A percentile compares a stretch with the other conserved stretches of the same genome.
phyloP scores from a whole-genome alignment of 1,140 invertebrate species.

The Pachyrhynchus sulphureomaculatus region DNA sequence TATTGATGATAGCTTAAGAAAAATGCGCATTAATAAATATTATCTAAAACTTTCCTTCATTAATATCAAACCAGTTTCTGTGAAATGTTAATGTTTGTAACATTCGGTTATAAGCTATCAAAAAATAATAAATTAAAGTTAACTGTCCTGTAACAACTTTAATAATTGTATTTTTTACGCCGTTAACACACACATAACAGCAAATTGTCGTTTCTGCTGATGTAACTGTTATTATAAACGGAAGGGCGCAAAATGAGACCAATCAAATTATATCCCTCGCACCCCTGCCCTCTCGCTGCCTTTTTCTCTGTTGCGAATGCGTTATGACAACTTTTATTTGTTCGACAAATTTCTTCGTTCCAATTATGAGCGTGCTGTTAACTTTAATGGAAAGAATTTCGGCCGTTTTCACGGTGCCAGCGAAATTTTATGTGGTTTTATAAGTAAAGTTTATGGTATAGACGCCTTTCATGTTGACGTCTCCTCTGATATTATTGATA shows the following conservation, averaged over 20 bases:
- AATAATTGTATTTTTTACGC: conserved; percentile 10
- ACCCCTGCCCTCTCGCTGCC: conserved; percentile 5
- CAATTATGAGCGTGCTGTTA: conserved; percentile 25
- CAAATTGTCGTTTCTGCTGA: conserved; percentile 12
- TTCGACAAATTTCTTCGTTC: conserved; percentile 27
- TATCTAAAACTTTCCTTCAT: no score
- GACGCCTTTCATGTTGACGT: conserved; percentile 7
- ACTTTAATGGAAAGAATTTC: conserved; percentile 29
- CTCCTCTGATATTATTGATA: conserved; percentile 8
- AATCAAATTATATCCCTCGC: conserved; percentile 14
- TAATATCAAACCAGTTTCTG: no score
- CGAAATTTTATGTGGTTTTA: conserved; percentile 21
- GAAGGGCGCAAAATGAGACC: conserved; percentile 20
- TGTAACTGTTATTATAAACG: conserved; percentile 16
- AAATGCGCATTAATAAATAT: no score
- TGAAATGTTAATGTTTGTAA: no score
- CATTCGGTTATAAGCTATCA: no score
- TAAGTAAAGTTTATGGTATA: conserved; percentile 5
- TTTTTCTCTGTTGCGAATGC: conserved; percentile 5
- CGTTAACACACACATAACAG: conserved; percentile 8
- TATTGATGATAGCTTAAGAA: no score
- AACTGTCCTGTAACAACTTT: not conserved
- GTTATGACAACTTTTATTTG: conserved; percentile 28
- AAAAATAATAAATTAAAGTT: not conserved
- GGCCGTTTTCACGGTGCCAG: conserved; percentile 18